Base-by-base conservation (phyloP, 2,797 vertebrate species). In the Acanthopagrus latus region DNA sequence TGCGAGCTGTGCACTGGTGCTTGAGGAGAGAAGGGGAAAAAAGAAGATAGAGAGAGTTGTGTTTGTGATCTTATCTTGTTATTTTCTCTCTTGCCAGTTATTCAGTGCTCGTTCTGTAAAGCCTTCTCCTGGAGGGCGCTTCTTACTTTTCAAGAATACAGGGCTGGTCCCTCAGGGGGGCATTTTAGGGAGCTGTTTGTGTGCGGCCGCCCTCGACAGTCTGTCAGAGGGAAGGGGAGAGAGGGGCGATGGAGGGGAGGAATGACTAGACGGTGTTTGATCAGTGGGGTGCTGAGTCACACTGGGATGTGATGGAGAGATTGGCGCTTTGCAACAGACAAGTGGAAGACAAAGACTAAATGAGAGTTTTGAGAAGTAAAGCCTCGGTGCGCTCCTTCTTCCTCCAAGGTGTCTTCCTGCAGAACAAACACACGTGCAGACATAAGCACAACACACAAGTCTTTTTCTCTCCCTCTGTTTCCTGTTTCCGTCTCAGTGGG, bases 261-360 rank as follows among this genome's bases (percentile, higher is more conserved):
- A 74, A 63, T 75, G 66, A 80, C 67, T 13, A 67, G 84, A 81
- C 21, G 2, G 52, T 80, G 85, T 91, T 92, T 93, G 88, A 92
- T 93, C 89, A 89, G 81, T 52, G 62, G 83, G 81, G 60, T 86
- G 88, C 86, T 93, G 91, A 94, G 87, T 92, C 92, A 91, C 85
- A 74, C 74, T 54, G 79, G 80, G 90, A 71, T 78, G 70, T 55
- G 89, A 90, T 84, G 83, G 75, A 85, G 73, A 82, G 83, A 86
- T 66, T 77, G 80, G 74, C 70, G 82, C 65, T 76, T 72, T 78
- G 83, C 68, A 18, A 74, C 58, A 43, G 69, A 77, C 20, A 59
- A 72, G 71, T 68, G 48, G 29, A 82, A 66, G 68, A 72, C n/a
- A 68, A 79, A 64, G 38, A 64, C 44, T 67, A 75, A 91, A 88